Evolutionary conservation across 2,797 vertebrate species (phyloP).

Genomic region (Etheostoma nigrum): DNA sequence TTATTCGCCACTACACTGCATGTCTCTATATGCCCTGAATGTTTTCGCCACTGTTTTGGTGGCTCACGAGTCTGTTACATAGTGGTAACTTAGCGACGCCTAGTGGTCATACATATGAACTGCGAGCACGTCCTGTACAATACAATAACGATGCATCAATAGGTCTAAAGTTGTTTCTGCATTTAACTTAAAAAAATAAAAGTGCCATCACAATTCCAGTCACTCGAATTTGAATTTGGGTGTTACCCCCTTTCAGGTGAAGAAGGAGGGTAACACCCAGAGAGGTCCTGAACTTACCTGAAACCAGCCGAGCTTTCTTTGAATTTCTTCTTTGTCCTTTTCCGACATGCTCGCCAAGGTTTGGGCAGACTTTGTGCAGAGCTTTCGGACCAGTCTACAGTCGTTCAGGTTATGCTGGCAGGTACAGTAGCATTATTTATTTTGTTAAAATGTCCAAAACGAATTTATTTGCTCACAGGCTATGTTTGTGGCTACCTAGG

Average conservation of each 20-base stretch:
- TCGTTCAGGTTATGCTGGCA: slow-evolving; percentile 63
- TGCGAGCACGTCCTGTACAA: not conserved
- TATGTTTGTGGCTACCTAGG: not conserved
- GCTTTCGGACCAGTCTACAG: slow-evolving; percentile 40
- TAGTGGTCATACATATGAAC: slow-evolving; percentile 13
- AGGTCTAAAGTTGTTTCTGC: no score
- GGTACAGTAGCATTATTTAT: slow-evolving; percentile 48
- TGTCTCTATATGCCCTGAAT: not conserved
- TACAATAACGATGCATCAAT: not conserved
- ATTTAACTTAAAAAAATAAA: not conserved
- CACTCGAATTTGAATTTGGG: no score
- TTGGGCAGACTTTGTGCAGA: slow-evolving; percentile 62
- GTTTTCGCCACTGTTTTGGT: not conserved
- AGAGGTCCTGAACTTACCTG: slow-evolving; percentile 31
- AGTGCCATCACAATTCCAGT: accelerated
- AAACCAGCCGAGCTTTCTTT: not conserved
- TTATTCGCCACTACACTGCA: not conserved
- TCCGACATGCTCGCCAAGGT: slow-evolving; percentile 61
- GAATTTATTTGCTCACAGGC: accelerated
- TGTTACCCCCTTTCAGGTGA: not conserved
- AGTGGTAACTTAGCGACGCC: slow-evolving; percentile 38
- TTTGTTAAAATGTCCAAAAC: not conserved
- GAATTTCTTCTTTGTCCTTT: not conserved
- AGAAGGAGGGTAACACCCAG: not conserved
- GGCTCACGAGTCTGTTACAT: not conserved